phyloP scores from a whole-genome alignment of 2,113 vertebrate genomes.

The Melozone crissalis region DNA sequence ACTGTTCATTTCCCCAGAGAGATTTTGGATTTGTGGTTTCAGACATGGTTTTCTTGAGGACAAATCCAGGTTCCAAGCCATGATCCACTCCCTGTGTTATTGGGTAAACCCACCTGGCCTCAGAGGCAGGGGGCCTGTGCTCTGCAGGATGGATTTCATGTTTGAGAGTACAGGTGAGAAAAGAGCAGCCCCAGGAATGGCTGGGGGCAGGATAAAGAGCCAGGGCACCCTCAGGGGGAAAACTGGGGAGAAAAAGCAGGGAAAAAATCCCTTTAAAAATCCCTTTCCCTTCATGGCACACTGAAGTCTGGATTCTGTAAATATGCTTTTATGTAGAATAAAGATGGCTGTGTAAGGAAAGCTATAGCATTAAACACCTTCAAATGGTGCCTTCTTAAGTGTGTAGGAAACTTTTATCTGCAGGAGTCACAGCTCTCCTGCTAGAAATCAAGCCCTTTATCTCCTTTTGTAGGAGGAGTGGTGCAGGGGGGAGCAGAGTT shows the following conservation, averaged over 20 bases:
- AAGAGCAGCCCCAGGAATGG: not conserved
- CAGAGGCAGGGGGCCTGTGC: not conserved
- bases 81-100: not conserved
- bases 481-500: not conserved
- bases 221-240: not conserved
- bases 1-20: accelerated
- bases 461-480: not conserved
- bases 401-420: constrained; percentile 43
- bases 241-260: not conserved
- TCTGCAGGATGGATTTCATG: not conserved
- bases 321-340: constrained; percentile 36
- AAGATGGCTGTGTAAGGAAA: constrained; percentile 15
- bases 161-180: not conserved
- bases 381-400: not conserved
- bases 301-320: not conserved
- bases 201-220: not conserved
- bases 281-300: not conserved
- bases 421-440: constrained; percentile 35
- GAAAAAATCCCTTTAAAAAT: not conserved
- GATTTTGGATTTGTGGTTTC: not conserved
- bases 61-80: not conserved
- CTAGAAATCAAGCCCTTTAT: constrained; percentile 35
- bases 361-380: constrained; percentile 19
- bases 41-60: not conserved
- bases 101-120: not conserved